Percentiles rank a stretch among this genome's conserved stretches.
These are phyloP conservation scores for Nesometra sesokonis DNA, from an alignment of 35 echinoderm and acorn worm species.

Conservation along the genomic window DNA sequence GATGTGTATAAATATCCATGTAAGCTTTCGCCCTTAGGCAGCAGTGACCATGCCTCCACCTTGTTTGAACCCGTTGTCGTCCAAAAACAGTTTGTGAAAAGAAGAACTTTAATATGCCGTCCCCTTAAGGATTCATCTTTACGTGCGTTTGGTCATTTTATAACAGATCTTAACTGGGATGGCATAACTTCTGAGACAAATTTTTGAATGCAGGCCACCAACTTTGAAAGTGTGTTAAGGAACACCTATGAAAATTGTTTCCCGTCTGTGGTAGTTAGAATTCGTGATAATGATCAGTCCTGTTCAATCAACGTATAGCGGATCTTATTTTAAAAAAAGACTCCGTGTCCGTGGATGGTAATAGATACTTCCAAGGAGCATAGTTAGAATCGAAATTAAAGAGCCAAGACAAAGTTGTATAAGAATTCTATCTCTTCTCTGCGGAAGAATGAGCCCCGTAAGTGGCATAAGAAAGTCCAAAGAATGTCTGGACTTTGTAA, in stretches of 20 bases:
- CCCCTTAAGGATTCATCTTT: neutral
- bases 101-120: neutral
- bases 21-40: neutral
- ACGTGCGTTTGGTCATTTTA: neutral
- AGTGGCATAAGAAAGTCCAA: neutral
- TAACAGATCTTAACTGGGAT: neutral
- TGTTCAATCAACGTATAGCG: neutral
- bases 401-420: neutral
- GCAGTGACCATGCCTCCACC: neutral
- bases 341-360: neutral
- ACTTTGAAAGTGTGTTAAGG: neutral
- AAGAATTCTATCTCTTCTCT: neutral
- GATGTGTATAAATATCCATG: neutral
- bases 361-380: neutral
- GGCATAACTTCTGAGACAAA: neutral
- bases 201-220: too few relatives aligned
- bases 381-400: neutral
- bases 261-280: neutral
- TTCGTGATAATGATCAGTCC: neutral
- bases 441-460: neutral
- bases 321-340: neutral
- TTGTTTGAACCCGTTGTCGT: neutral
- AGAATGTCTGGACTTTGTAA: neutral
- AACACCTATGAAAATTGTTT: neutral
- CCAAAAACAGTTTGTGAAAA: neutral